These are phyloP conservation scores for Brevimyrus niger DNA, from an alignment of 2,113 vertebrate genomes.

Conservation along the genomic window DNA sequence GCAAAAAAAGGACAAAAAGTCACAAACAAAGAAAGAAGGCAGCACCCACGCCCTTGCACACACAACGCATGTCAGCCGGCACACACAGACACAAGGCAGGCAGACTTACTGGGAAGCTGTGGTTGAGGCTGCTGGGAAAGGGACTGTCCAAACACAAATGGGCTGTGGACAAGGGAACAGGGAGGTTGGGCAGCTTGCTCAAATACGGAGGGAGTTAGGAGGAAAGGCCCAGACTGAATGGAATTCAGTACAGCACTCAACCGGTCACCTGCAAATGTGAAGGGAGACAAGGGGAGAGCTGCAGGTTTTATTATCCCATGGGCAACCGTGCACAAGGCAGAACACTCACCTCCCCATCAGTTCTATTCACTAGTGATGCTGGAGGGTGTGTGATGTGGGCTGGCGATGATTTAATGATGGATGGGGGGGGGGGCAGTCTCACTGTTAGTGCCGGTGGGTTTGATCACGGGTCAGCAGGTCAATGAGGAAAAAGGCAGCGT, in stretches of 20 bases:
- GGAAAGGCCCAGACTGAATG: slow-evolving; percentile 98
- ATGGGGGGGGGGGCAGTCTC: background rate
- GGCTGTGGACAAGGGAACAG: slow-evolving; percentile 97
- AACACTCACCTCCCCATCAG: slow-evolving; percentile 25
- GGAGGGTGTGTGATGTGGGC: background rate
- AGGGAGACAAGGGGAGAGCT: slow-evolving; percentile 93
- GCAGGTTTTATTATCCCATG: slow-evolving; percentile 74
- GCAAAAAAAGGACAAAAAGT: background rate
- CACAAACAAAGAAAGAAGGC: background rate
- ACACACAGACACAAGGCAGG: slow-evolving; percentile 33
- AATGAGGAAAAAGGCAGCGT: background rate
- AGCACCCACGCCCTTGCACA: background rate
- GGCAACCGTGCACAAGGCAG: slow-evolving; percentile 22
- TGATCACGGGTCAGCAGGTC: background rate
- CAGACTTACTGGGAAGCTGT: slow-evolving; percentile 99
- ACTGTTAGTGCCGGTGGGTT: background rate
- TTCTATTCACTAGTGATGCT: background rate
- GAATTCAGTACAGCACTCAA: slow-evolving; percentile 99
- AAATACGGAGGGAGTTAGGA: slow-evolving; percentile 97
- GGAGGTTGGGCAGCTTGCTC: slow-evolving; percentile 98
- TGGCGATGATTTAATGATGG: background rate
- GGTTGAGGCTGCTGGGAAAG: slow-evolving; percentile 97
- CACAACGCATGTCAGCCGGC: background rate
- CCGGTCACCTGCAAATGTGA: slow-evolving; percentile 95
- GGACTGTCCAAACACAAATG: slow-evolving; percentile 99